These are phyloP conservation scores for Idaea straminata DNA, from an alignment of 2,888 invertebrate species.

Conservation along the genomic window DNA sequence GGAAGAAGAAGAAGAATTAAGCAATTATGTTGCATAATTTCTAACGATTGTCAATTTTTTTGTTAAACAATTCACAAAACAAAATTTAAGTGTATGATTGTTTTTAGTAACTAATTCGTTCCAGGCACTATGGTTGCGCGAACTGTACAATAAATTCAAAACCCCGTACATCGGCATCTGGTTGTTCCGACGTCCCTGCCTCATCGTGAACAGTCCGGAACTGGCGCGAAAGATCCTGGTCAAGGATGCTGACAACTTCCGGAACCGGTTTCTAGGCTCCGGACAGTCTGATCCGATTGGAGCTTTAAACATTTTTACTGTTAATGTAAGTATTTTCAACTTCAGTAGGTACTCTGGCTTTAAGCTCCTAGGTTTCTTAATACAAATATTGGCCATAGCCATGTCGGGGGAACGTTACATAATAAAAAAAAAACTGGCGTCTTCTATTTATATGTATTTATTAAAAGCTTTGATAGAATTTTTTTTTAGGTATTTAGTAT, in stretches of 20 bases:
- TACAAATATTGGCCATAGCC: too few relatives aligned
- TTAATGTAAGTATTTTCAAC: constrained; percentile 41
- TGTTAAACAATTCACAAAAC: too few relatives aligned
- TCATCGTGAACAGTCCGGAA: constrained; percentile 53
- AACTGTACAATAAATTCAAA: constrained; percentile 38
- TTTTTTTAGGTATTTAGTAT: not conserved
- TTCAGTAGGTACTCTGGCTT: not conserved
- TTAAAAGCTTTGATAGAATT: too few relatives aligned
- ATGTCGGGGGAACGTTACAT: too few relatives aligned
- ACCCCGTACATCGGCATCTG: constrained; percentile 56
- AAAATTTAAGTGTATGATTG: too few relatives aligned
- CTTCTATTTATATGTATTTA: too few relatives aligned
- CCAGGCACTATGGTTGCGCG: constrained; percentile 45
- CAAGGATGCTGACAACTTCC: constrained; percentile 51
- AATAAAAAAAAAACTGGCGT: too few relatives aligned
- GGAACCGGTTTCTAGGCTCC: constrained; percentile 45
- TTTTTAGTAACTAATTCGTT: not conserved
- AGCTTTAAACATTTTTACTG: constrained; percentile 45
- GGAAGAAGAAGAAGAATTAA: too few relatives aligned
- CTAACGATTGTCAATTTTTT: too few relatives aligned
- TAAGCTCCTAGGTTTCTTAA: not conserved
- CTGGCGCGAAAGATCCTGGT: constrained; percentile 50
- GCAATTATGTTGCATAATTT: too few relatives aligned
- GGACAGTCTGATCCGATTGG: constrained; percentile 54
- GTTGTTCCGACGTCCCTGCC: constrained; percentile 56